Conservation (phyloP, 2,797 vertebrate genomes). For the Macroramphosus scolopax region DNA sequence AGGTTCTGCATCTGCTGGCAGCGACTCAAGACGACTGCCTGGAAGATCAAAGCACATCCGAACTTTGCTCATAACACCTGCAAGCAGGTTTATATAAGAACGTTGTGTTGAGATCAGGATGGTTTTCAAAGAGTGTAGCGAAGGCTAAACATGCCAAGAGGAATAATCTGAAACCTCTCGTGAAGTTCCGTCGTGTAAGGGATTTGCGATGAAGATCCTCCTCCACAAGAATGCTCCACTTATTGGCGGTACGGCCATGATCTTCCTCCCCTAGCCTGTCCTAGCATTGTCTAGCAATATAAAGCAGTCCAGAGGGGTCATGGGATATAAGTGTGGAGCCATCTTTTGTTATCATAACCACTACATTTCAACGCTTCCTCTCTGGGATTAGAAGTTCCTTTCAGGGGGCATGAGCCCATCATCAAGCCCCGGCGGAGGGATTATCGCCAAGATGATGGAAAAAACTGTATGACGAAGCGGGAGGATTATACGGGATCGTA, state of each 20-base stretch:
- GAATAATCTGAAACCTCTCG: too few relatives aligned
- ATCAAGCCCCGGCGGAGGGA: conserved; percentile 47
- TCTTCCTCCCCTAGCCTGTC: background rate
- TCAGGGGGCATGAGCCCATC: conserved; percentile 39
- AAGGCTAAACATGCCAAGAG: too few relatives aligned
- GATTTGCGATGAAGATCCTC: too few relatives aligned
- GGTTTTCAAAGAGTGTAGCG: too few relatives aligned
- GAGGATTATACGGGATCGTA: conserved; percentile 66
- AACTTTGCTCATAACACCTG: conserved; percentile 12
- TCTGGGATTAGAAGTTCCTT: conserved; percentile 40
- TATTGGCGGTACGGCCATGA: background rate
- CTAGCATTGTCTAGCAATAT: background rate
- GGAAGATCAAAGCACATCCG: too few relatives aligned
- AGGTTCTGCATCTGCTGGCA: conserved; percentile 38
- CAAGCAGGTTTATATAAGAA: conserved; percentile 19
- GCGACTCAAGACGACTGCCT: too few relatives aligned
- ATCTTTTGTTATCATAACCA: conserved; percentile 17
- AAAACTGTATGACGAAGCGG: conserved; percentile 56
- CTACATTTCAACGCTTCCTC: conserved; percentile 21
- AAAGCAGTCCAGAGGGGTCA: conserved; percentile 6
- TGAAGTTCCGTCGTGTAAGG: too few relatives aligned
- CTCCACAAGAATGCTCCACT: too few relatives aligned
- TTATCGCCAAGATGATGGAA: conserved; percentile 67
- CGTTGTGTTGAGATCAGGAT: conserved; percentile 22
- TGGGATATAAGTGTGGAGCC: conserved; percentile 12